These are phyloP conservation scores for Drosophila gunungcola DNA, from an alignment of 1,140 invertebrate species.

Conservation along the genomic window DNA sequence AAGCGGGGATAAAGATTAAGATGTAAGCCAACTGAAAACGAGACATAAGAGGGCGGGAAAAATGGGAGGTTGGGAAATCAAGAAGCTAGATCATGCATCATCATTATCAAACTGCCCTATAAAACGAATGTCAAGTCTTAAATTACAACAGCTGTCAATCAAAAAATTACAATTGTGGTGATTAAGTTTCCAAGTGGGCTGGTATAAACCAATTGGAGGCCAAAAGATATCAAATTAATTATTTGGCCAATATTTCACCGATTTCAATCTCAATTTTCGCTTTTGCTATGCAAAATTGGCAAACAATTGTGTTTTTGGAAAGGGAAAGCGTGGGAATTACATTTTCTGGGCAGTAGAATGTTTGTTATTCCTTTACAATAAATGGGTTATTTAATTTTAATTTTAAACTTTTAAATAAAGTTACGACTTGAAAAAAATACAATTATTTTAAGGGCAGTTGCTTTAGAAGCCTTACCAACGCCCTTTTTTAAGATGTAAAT, in stretches of 20 bases:
- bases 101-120: conserved; percentile 67
- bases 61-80: conserved; percentile 6
- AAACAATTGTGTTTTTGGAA: conserved; percentile 17
- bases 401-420: too few species aligned
- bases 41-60: conserved; percentile 11
- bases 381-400: too few species aligned
- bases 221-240: conserved; percentile 46
- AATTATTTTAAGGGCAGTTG: too few species aligned
- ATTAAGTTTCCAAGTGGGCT: conserved; percentile 35
- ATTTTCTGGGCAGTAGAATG: background rate
- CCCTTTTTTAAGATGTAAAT: background rate
- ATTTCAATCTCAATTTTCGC: conserved; percentile 29
- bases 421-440: too few species aligned
- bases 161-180: conserved; percentile 52
- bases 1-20: conserved; percentile 31
- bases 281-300: conserved; percentile 2
- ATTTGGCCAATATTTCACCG: conserved; percentile 40
- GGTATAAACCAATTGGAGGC: conserved; percentile 34
- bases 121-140: conserved; percentile 68
- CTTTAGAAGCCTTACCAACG: too few species aligned
- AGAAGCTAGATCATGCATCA: conserved; percentile 39
- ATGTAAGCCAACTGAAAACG: conserved; percentile 34
- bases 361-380: too few species aligned
- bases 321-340: conserved; percentile 19
- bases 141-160: conserved; percentile 74